Conservation (phyloP, 2,797 vertebrate species). For the Pipistrellus nathusii region DNA sequence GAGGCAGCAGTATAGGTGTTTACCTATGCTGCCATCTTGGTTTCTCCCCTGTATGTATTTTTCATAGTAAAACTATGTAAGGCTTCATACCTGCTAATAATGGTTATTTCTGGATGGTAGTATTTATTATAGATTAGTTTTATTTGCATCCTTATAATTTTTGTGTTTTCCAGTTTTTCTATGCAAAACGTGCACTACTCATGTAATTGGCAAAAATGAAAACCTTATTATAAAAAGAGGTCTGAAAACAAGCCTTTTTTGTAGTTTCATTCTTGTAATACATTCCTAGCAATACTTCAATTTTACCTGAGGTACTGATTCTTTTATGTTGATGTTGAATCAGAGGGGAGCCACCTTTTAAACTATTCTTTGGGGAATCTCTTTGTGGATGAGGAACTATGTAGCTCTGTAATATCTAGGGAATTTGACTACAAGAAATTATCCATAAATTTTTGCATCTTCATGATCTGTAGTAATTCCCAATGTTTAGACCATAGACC, state of each 20-base stretch:
- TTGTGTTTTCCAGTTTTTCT: constrained; percentile 64
- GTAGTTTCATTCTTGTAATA: constrained; percentile 17
- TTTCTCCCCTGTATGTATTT: too few species aligned
- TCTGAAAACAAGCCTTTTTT: constrained; percentile 33
- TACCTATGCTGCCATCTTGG: too few species aligned
- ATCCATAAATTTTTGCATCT: not conserved
- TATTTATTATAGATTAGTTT: constrained; percentile 41
- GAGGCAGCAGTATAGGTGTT: too few species aligned
- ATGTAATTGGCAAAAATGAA: constrained; percentile 59
- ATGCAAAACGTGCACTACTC: constrained; percentile 32
- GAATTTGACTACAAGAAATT: constrained; percentile 16
- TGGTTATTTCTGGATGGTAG: not conserved
- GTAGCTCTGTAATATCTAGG: constrained; percentile 25
- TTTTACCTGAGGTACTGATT: constrained; percentile 25
- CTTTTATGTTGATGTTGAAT: constrained; percentile 27
- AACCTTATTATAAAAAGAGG: constrained; percentile 32
- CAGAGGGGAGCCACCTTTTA: constrained; percentile 43
- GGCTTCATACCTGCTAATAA: not conserved
- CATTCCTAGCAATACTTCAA: not conserved
- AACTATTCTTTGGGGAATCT: constrained; percentile 10
- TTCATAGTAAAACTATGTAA: constrained; percentile 20
- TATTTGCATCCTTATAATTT: constrained; percentile 5
- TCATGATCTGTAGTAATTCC: not conserved
- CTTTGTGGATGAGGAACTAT: not conserved
- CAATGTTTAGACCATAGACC: constrained; percentile 11